Evolutionary conservation across 2,797 vertebrate species (phyloP), one percentile per base, ranked within the genome.

Genomic region (Brachyalestes nurse): DNA sequence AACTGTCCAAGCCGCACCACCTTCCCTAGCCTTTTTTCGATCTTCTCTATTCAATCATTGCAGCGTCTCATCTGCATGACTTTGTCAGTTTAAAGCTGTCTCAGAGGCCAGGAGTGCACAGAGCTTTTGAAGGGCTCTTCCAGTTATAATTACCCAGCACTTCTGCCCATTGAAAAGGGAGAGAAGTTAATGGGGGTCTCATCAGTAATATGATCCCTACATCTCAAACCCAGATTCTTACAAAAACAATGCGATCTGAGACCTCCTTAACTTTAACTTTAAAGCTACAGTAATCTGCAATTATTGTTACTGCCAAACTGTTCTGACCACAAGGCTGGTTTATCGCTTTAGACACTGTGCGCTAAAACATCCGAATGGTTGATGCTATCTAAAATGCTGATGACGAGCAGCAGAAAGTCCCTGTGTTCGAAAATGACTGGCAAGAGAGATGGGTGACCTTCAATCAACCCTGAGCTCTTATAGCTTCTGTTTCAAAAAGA

Each of bases 101-200:
- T 79, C 47, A 38, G 66, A 42, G 61, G 45, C 16, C 67, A 58
- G 47, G 70, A 79, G 49, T 17, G 47, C 77, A 34, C 80, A 51
- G 70, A 58, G n/a, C 77, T 64, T 72, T 79, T 53, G 53, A 72
- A 72, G 77, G 16, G 58, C 79, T 62, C 45, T 81, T 84, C 64
- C 77, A 51, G 77, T 81, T 58, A 81, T 84, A 81, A 81, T 84
- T 77, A 75, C 47, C 64, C 64, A 55, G 74, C 75, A 78, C 79
- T 78, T 78, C 69, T 78, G 70, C 47, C 14, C 6, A 81, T 57
- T 81, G 14, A 80, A 79, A 71, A 70, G 70, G 62, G 62, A 67
- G 34, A 16, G 34, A 77, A 78, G 82, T 83, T 83, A 83, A 83
- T 80, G 53, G 62, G 53, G 78, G 74, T 83, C 82, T 83, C 74